phyloP scores from a whole-genome alignment of 2,888 invertebrate genomes.

The Agrilus biguttatus region DNA sequence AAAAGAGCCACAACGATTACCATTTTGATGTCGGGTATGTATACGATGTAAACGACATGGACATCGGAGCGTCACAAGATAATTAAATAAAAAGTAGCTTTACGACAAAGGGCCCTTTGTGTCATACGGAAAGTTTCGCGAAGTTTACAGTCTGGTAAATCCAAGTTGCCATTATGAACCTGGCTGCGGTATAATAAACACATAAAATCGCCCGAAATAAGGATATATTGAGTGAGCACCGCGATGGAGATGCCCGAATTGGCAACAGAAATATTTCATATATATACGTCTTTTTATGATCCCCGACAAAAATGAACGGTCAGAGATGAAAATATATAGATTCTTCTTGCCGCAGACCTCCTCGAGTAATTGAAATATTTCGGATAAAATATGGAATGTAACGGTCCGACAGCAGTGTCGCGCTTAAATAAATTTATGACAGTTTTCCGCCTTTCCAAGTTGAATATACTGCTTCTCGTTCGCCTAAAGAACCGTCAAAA shows the following conservation, averaged over 20 bases:
- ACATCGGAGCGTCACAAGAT: conserved; percentile 7
- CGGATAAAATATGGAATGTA: conserved; percentile 25
- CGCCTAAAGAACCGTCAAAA: too few species aligned
- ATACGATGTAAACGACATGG: too few species aligned
- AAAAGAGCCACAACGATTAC: too few species aligned
- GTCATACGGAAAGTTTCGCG: conserved; percentile 22
- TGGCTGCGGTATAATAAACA: conserved; percentile 33
- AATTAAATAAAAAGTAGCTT: conserved; percentile 19
- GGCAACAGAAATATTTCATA: conserved; percentile 32
- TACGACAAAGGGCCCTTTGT: conserved; percentile 11
- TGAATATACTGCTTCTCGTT: too few species aligned
- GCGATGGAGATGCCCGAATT: conserved; percentile 22
- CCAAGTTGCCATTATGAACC: conserved; percentile 30
- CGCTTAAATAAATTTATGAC: conserved; percentile 30
- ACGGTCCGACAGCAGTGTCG: conserved; percentile 24
- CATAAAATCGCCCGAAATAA: conserved; percentile 35
- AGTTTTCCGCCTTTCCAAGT: conserved; percentile 2
- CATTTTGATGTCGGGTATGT: too few species aligned
- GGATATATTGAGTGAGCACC: conserved; percentile 34
- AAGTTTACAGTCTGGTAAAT: conserved; percentile 29
- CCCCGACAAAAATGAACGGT: conserved; percentile 21
- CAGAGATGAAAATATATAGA: conserved; percentile 26
- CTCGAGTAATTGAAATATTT: conserved; percentile 32
- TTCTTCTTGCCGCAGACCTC: conserved; percentile 15
- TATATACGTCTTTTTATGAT: conserved; percentile 27